A percentile compares a stretch with the other conserved stretches of the same genome.
phyloP scores from a whole-genome alignment of 2,797 vertebrate genomes.

The Loris lydekkerianus region DNA sequence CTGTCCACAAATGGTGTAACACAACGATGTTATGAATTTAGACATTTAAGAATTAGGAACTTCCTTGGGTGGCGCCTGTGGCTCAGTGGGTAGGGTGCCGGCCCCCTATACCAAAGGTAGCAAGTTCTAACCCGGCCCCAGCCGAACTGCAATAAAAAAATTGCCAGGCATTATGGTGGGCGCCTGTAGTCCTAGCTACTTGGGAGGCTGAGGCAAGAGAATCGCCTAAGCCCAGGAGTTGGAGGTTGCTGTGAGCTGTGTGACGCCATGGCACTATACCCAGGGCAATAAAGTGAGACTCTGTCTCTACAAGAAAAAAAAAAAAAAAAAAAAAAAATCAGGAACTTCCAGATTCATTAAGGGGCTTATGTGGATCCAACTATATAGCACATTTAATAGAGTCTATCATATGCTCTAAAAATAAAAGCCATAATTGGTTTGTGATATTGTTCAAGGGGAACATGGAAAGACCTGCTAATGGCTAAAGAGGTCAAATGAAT shows the following conservation, averaged over 20 bases:
- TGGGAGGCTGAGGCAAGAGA: too few species aligned
- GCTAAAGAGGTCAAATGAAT: constrained; percentile 29
- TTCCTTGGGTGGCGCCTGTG: neutral
- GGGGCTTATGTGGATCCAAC: constrained; percentile 59
- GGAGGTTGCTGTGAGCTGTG: too few species aligned
- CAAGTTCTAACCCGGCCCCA: too few species aligned
- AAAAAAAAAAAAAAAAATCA: neutral
- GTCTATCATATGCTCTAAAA: constrained; percentile 30
- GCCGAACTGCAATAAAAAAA: too few species aligned
- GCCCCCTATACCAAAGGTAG: too few species aligned
- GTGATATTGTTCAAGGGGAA: constrained; percentile 19
- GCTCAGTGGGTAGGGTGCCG: too few species aligned
- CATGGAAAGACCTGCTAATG: neutral
- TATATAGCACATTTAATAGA: constrained; percentile 25
- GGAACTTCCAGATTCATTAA: constrained; percentile 60
- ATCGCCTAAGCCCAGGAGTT: too few species aligned
- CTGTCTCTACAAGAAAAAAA: too few species aligned
- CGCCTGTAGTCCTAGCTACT: too few species aligned
- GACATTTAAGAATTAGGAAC: constrained; percentile 65
- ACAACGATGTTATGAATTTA: constrained; percentile 48
- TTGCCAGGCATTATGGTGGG: too few species aligned
- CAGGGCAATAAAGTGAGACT: too few species aligned
- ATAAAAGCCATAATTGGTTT: constrained; percentile 44
- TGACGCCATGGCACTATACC: too few species aligned
- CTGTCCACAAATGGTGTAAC: neutral